phyloP scores from a whole-genome alignment of 2,113 vertebrate species.

The Azemiops feae region DNA sequence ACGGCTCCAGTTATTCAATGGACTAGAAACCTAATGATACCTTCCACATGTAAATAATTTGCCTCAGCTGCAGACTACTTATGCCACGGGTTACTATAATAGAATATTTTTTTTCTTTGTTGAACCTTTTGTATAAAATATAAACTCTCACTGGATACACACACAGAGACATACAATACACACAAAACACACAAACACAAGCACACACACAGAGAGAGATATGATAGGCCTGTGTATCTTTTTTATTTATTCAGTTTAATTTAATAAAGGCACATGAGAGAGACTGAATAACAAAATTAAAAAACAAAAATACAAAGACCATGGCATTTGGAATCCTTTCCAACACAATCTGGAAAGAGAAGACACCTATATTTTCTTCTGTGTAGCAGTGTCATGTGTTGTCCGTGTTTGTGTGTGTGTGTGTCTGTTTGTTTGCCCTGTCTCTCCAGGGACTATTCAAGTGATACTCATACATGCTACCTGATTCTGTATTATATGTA shows the following conservation, averaged over 20 bases:
- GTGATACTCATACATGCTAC: neutral
- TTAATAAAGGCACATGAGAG: neutral
- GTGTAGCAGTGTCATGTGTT: neutral
- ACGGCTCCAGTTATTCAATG: neutral
- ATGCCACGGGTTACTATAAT: neutral
- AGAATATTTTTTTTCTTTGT: neutral
- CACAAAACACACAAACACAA: neutral
- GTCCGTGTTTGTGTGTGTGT: no score
- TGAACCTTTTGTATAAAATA: neutral
- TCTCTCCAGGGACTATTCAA: neutral
- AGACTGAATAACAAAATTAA: neutral
- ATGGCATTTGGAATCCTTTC: neutral
- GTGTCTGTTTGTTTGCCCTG: neutral
- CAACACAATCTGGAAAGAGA: neutral
- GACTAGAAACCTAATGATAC: neutral
- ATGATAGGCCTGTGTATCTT: neutral
- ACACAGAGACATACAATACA: neutral
- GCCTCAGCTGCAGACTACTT: neutral
- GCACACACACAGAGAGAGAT: neutral
- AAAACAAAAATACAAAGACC: neutral
- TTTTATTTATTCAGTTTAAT: neutral
- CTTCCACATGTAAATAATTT: neutral
- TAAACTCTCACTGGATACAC: neutral
- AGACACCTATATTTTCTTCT: neutral
- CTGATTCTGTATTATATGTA: neutral